These are phyloP conservation scores for Agrilus planipennis DNA, from an alignment of 1,140 invertebrate species.

Conservation along the genomic window DNA sequence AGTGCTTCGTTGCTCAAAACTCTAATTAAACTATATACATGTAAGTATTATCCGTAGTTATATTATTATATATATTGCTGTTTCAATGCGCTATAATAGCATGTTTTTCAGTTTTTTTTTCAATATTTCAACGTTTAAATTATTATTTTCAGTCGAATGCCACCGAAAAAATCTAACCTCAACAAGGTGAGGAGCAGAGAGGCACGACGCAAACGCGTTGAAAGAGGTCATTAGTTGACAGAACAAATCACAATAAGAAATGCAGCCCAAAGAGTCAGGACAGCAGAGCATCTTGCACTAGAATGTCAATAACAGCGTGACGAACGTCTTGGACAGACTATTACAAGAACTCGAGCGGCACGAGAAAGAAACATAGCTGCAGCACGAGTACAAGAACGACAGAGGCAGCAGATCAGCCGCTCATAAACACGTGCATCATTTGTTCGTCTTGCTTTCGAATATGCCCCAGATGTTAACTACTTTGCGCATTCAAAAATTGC, in stretches of 20 bases:
- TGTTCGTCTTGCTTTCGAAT: slow-evolving; percentile 18
- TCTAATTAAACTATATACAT: too few relatives aligned
- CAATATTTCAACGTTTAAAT: too few relatives aligned
- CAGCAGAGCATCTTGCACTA: slow-evolving; percentile 20
- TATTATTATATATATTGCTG: too few relatives aligned
- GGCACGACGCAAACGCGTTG: slow-evolving; percentile 25
- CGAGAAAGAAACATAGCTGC: neutral
- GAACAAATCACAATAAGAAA: slow-evolving; percentile 25
- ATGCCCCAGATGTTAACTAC: slow-evolving; percentile 15
- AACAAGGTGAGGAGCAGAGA: slow-evolving; percentile 21
- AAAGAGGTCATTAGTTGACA: slow-evolving; percentile 20
- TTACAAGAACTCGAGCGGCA: slow-evolving; percentile 1
- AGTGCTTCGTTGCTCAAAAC: too few relatives aligned
- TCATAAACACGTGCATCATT: neutral
- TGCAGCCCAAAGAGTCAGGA: slow-evolving; percentile 24
- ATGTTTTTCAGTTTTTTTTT: too few relatives aligned
- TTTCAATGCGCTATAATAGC: too few relatives aligned
- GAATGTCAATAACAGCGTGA: slow-evolving; percentile 24
- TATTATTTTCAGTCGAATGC: too few relatives aligned
- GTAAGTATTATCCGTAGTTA: too few relatives aligned
- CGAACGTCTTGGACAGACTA: slow-evolving; percentile 24
- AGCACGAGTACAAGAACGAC: neutral
- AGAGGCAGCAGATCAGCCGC: neutral
- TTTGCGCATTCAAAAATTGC: slow-evolving; percentile 8
- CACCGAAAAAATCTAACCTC: too few relatives aligned